Conservation (phyloP, 2,888 invertebrate species). For the Parochlus steinenii region DNA sequence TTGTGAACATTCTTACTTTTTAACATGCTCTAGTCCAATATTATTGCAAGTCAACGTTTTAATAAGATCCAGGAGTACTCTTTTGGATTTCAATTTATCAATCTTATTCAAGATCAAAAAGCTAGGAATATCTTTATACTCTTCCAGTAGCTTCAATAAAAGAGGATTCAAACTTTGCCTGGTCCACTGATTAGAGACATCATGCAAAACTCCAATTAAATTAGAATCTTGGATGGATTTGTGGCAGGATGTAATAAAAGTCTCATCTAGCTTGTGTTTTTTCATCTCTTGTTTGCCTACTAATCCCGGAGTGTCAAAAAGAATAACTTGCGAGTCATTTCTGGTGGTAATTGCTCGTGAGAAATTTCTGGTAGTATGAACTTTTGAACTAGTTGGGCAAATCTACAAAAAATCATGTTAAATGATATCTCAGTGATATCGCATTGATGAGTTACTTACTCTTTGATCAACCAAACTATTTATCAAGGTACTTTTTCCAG, state of each 20-base stretch:
- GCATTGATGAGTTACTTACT: conserved; percentile 32
- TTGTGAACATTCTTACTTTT: background rate
- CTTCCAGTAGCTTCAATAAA: conserved; percentile 48
- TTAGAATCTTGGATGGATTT: conserved; percentile 48
- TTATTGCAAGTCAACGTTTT: conserved; percentile 46
- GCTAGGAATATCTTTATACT: conserved; percentile 40
- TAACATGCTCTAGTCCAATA: conserved; percentile 20
- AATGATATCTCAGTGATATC: too few species aligned
- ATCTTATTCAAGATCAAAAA: conserved; percentile 85
- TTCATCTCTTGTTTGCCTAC: conserved; percentile 46
- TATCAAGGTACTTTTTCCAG: conserved; percentile 89
- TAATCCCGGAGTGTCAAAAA: conserved; percentile 88
- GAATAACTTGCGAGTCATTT: conserved; percentile 71
- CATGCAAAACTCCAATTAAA: conserved; percentile 73
- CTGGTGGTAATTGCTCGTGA: conserved; percentile 55
- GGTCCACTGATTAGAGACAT: conserved; percentile 53
- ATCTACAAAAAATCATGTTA: conserved; percentile 38
- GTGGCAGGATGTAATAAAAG: conserved; percentile 38
- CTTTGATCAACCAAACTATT: conserved; percentile 68
- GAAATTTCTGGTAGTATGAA: conserved; percentile 72
- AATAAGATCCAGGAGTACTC: conserved; percentile 54
- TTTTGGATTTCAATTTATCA: conserved; percentile 51
- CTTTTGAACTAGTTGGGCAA: conserved; percentile 78
- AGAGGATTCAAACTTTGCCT: conserved; percentile 50
- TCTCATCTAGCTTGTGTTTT: conserved; percentile 35